Evolutionary conservation across 2,888 invertebrate genomes (phyloP).

Genomic region (Leptinotarsa haldemani): DNA sequence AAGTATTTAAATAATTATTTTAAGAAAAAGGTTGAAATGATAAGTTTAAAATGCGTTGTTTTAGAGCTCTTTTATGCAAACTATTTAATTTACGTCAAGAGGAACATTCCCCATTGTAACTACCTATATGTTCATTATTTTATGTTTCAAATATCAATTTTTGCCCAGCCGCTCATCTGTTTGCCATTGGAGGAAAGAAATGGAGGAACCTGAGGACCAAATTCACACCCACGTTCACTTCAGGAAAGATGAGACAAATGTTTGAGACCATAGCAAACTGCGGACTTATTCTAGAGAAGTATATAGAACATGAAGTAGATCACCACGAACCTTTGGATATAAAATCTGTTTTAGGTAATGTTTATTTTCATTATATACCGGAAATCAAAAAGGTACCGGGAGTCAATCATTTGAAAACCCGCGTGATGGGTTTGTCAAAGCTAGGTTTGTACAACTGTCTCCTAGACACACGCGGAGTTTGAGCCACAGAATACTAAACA

Average conservation of each 20-base stretch:
- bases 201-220: conserved; percentile 45
- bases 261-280: conserved; percentile 70
- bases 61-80: too few relatives aligned
- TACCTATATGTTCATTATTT: too few relatives aligned
- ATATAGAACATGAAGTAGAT: conserved; percentile 21
- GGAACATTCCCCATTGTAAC: too few relatives aligned
- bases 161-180: conserved; percentile 62
- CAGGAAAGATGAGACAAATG: conserved; percentile 74
- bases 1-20: too few relatives aligned
- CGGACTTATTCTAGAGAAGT: conserved; percentile 47
- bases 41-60: too few relatives aligned
- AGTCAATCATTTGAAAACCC: neutral
- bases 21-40: too few relatives aligned
- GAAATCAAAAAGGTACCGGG: neutral
- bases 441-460: too few relatives aligned
- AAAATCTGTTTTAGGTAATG: conserved; percentile 33
- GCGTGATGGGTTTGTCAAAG: neutral
- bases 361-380: neutral
- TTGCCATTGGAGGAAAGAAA: conserved; percentile 42
- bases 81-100: too few relatives aligned
- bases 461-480: too few relatives aligned
- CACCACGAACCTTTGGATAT: conserved; percentile 35
- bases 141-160: conserved; percentile 47
- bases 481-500: too few relatives aligned
- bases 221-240: conserved; percentile 73